These are phyloP conservation scores for Galerucella pusilla DNA, from an alignment of 2,888 invertebrate genomes.

Conservation along the genomic window DNA sequence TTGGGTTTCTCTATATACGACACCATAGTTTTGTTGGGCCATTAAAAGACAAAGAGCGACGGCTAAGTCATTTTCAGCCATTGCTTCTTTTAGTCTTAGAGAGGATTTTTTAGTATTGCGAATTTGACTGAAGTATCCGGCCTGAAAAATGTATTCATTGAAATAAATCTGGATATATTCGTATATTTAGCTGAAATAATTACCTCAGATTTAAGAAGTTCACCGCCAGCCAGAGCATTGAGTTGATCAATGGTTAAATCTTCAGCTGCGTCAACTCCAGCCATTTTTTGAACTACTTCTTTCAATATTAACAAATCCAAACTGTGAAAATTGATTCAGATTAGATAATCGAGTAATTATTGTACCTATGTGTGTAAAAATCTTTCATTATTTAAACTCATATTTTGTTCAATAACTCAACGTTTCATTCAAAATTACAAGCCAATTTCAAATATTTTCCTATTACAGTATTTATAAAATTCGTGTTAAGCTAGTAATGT, in stretches of 20 bases:
- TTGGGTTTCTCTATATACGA: conserved; percentile 86
- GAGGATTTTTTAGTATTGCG: conserved; percentile 97
- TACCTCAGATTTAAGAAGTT: conserved; percentile 93
- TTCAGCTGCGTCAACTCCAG: conserved; percentile 96
- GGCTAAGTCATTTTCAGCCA: conserved; percentile 93
- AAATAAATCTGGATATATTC: not conserved
- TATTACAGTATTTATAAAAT: too few relatives aligned
- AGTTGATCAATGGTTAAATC: conserved; percentile 97
- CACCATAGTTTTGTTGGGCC: conserved; percentile 97
- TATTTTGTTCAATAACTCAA: too few relatives aligned
- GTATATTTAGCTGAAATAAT: conserved; percentile 28
- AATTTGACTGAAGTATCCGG: conserved; percentile 97
- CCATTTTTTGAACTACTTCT: conserved; percentile 99
- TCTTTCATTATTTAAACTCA: too few relatives aligned
- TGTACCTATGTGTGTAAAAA: too few relatives aligned
- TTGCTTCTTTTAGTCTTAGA: conserved; percentile 91
- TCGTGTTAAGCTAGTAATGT: too few relatives aligned
- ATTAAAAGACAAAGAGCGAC: conserved; percentile 93
- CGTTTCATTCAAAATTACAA: too few relatives aligned
- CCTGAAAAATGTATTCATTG: conserved; percentile 69
- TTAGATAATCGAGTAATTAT: not conserved
- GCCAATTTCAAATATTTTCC: too few relatives aligned
- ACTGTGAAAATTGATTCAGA: conserved; percentile 65
- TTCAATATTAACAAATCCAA: conserved; percentile 92
- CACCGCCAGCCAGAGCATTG: conserved; percentile 97